phyloP scores from a whole-genome alignment of 1,140 invertebrate genomes.

The Elysia chlorotica region DNA sequence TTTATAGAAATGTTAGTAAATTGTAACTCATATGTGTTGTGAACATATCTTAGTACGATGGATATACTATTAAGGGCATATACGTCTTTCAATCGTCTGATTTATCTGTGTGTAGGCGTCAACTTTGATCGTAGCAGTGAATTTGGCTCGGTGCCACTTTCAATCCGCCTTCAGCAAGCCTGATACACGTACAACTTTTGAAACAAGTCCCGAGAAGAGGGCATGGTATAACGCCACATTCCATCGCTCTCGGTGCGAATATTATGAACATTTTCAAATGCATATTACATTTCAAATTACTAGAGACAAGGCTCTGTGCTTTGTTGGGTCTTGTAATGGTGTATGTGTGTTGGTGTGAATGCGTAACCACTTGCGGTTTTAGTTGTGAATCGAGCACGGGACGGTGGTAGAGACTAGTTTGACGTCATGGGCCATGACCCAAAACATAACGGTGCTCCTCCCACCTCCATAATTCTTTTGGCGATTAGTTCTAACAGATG shows the following conservation, averaged over 20 bases:
- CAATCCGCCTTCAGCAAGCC: background rate
- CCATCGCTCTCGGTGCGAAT: background rate
- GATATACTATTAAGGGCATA: background rate
- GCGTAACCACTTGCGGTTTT: constrained; percentile 12
- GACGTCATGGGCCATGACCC: constrained; percentile 23
- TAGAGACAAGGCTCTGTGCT: background rate
- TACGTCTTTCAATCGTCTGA: background rate
- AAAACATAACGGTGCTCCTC: too few species aligned
- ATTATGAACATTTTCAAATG: background rate
- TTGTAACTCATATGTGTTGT: background rate
- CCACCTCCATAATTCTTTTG: too few species aligned
- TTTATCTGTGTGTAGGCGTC: background rate
- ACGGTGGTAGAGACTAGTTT: background rate
- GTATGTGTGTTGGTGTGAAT: background rate
- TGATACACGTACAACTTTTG: background rate
- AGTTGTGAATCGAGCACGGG: background rate
- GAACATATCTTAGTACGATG: background rate
- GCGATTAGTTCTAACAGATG: too few species aligned
- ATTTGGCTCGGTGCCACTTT: constrained; percentile 21
- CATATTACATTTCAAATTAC: background rate
- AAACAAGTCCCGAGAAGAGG: background rate
- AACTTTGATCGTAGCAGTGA: background rate
- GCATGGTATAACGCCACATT: background rate
- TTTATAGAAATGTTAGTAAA: background rate
- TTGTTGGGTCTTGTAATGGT: too few species aligned